Evolutionary conservation across 2,888 invertebrate genomes (phyloP).

Genomic region (Zhuqinia jingwanae): DNA sequence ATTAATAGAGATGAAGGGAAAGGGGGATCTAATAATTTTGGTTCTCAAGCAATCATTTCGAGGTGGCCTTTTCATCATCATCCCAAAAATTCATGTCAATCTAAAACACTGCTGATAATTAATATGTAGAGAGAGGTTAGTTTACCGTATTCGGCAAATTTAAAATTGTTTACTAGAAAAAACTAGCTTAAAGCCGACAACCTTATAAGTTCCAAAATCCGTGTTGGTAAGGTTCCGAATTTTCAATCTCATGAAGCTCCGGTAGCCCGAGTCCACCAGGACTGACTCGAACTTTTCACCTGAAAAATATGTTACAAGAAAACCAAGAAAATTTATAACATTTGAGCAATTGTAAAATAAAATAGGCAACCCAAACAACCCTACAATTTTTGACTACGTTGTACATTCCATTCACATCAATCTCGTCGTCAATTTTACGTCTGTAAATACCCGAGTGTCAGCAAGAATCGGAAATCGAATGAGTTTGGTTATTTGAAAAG

Average conservation of each 20-base stretch:
- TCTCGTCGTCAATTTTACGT: not conserved
- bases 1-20: not conserved
- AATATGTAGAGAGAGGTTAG: too few relatives aligned
- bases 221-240: slow-evolving; percentile 89
- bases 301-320: too few relatives aligned
- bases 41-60: not conserved
- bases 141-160: too few relatives aligned
- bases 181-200: too few relatives aligned
- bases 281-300: slow-evolving; percentile 94
- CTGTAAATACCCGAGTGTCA: not conserved
- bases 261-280: slow-evolving; percentile 92
- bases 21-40: not conserved
- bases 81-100: too few relatives aligned
- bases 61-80: slow-evolving; percentile 81
- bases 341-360: not conserved
- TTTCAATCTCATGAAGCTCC: slow-evolving; percentile 94
- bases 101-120: too few relatives aligned
- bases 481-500: not conserved
- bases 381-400: not conserved
- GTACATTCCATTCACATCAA: not conserved
- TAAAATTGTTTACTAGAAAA: too few relatives aligned
- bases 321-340: too few relatives aligned
- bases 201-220: slow-evolving; percentile 92
- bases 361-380: not conserved
- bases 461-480: not conserved